Conservation (phyloP, 2,888 invertebrate species). For the Tenthredo scrophulariae region DNA sequence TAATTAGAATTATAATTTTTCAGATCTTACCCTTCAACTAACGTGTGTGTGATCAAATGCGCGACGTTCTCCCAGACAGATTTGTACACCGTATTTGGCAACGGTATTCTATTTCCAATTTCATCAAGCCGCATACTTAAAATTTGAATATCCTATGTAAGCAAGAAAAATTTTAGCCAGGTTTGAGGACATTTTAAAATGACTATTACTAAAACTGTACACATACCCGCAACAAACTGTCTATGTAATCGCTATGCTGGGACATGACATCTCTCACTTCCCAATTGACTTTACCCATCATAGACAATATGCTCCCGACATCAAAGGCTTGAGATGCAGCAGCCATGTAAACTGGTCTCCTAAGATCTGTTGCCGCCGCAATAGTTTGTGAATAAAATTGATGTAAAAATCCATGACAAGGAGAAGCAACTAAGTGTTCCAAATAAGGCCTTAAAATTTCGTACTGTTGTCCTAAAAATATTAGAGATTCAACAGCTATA, state of each 20-base stretch:
- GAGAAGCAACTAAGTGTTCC: slow-evolving; percentile 87
- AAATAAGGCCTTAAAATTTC: slow-evolving; percentile 91
- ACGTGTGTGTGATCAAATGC: slow-evolving; percentile 90
- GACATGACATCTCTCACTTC: slow-evolving; percentile 96
- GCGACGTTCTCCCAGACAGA: slow-evolving; percentile 94
- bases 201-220: neutral
- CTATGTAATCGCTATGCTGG: slow-evolving; percentile 94
- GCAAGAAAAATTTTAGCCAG: neutral
- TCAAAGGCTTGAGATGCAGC: slow-evolving; percentile 91
- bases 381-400: slow-evolving; percentile 89
- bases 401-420: slow-evolving; percentile 84
- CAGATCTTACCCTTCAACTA: slow-evolving; percentile 91
- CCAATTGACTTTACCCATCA: slow-evolving; percentile 98
- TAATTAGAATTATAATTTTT: slow-evolving; percentile 16
- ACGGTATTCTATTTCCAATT: slow-evolving; percentile 84
- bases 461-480: slow-evolving; percentile 94
- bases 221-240: slow-evolving; percentile 84
- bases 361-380: slow-evolving; percentile 85
- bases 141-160: slow-evolving; percentile 84
- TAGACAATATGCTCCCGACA: slow-evolving; percentile 85
- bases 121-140: slow-evolving; percentile 90
- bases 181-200: slow-evolving; percentile 38
- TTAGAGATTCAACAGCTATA: slow-evolving; percentile 95
- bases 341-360: slow-evolving; percentile 92
- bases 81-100: slow-evolving; percentile 85